Base-by-base conservation (phyloP, 2,113 vertebrate species). In the Vanacampus margaritifer region DNA sequence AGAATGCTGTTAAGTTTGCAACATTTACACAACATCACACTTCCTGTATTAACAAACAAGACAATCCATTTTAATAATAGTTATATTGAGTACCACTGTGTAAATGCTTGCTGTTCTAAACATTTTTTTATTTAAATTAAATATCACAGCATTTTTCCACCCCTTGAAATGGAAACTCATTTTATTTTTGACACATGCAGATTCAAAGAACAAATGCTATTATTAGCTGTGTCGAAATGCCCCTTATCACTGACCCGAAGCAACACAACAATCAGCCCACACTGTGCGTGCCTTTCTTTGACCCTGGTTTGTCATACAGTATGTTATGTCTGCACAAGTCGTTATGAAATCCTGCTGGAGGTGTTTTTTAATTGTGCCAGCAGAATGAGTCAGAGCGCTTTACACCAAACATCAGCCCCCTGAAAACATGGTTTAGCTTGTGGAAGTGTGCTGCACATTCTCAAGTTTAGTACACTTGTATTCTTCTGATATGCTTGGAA, bases 361-460 rank as follows among this genome's bases (percentile, higher is more conserved):
- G 57, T 59, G 57, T 36, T 36, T 37, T 59, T 59, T 59, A 59
- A 59, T 59, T 59, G 32, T 59, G 57, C 51, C 57, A 21, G 21
- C 57, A 36, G 32, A 59, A 59, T 59, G 57, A 59, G 32, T 59
- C 57, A 59, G 17, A 59, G 35, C 17, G 36, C 57, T 36, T 59
- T 10, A 36, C 57, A 59, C 39, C 39, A 1, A 41, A 41, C 39
- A 2, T 41, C 39, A 41, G 39, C 39, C 39, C 12, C 12, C 11
- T 41, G 6, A 41, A n/a, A 41, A 41, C 12, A 1, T 32, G 28
- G 28, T 32, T 32, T 32, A 32, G 28, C 51, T 54, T 54, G 51
- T 23, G 11, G 12, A 26, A 24, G 3, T 6, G 45, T 19, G 45
- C 45, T 19, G 28, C 4, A 32, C 28, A 32, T 32, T 32, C 46